Conservation (phyloP, 2,797 vertebrate genomes). For the Streptopelia turtur region DNA sequence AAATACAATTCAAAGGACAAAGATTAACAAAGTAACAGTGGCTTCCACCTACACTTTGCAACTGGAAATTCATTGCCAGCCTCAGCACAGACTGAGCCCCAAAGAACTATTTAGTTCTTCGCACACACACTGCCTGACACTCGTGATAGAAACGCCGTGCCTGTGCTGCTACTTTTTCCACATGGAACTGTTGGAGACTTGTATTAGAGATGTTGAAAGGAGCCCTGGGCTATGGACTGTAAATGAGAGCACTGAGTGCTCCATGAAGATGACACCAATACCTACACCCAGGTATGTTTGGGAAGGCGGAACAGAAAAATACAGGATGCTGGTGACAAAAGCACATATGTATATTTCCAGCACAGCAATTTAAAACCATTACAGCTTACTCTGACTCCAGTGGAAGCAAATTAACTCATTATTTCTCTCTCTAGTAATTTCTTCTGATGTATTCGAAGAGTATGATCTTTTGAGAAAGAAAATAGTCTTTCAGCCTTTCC, state of each 20-base stretch:
- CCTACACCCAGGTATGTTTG: background rate
- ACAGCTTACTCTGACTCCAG: background rate
- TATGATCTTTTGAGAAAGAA: background rate
- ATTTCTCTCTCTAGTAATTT: background rate
- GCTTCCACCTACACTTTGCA: background rate
- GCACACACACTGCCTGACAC: background rate
- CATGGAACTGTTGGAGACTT: background rate
- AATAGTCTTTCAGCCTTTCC: background rate
- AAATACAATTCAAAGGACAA: background rate
- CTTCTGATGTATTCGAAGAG: background rate
- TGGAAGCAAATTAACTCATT: conserved; percentile 2
- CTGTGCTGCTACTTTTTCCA: background rate
- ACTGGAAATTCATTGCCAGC: background rate
- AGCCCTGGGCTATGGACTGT: accelerated
- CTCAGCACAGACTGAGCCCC: background rate
- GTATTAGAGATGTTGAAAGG: background rate
- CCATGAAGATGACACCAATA: background rate
- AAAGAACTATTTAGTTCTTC: background rate
- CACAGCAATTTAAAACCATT: background rate
- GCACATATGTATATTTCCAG: accelerated
- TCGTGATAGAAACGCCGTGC: background rate
- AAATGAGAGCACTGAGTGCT: accelerated
- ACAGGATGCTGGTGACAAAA: background rate
- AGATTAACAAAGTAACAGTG: background rate
- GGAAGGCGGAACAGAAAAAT: background rate